Conservation (phyloP, 2,113 vertebrate species). For the Dicrurus megarhynchus region DNA sequence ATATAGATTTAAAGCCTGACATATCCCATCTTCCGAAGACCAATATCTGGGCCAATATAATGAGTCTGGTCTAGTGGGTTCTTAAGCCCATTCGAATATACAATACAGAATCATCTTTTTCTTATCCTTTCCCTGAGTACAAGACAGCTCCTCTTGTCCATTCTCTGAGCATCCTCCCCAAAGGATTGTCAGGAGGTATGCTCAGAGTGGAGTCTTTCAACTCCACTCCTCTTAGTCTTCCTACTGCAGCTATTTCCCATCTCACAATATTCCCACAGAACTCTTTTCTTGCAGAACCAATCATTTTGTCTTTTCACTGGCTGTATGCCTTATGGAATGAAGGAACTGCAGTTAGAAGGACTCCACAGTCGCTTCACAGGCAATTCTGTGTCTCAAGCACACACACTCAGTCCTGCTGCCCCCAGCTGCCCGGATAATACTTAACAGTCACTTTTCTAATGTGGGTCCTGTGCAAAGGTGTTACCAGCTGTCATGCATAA, state of each 20-base stretch:
- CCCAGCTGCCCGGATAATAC: background rate
- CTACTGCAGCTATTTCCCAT: background rate
- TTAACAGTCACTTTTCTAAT: background rate
- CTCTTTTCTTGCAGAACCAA: background rate
- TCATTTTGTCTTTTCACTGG: background rate
- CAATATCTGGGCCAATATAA: background rate
- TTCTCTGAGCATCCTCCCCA: background rate
- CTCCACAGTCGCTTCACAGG: background rate
- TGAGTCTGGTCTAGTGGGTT: background rate
- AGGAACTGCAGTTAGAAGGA: background rate
- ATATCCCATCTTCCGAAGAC: background rate
- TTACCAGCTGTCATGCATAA: accelerated
- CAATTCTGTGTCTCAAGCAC: background rate
- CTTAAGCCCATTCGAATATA: background rate
- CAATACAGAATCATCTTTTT: background rate
- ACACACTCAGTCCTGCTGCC: background rate
- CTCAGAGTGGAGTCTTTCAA: background rate
- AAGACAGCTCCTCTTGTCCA: background rate
- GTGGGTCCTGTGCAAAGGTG: background rate
- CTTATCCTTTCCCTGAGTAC: no score
- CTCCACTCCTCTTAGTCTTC: background rate
- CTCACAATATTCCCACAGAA: background rate
- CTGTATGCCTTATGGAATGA: accelerated
- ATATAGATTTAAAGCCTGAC: background rate
- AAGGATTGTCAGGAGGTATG: background rate